A percentile compares a stretch with the other conserved stretches of the same genome.
Evolutionary conservation across 2,113 vertebrate genomes (phyloP).

Genomic region (Leuciscus idus): DNA sequence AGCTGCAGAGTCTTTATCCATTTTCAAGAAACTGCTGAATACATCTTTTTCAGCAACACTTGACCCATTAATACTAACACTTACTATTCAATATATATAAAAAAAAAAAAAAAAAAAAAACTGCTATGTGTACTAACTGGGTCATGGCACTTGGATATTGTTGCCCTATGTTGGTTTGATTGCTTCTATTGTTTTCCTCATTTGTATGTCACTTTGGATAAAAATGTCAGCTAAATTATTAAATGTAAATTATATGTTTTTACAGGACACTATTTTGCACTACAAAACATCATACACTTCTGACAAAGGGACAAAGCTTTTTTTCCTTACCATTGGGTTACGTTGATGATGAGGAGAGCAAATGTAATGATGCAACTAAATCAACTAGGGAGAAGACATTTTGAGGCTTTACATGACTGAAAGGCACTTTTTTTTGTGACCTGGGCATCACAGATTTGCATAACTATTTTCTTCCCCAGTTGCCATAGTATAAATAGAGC

Average conservation of each 20-base stretch:
- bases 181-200: too few relatives aligned
- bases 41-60: too few relatives aligned
- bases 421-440: neutral
- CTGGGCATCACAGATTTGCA: neutral
- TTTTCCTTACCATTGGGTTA: neutral
- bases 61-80: too few relatives aligned
- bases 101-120: too few relatives aligned
- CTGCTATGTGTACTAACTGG: too few relatives aligned
- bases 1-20: too few relatives aligned
- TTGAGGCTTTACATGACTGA: neutral
- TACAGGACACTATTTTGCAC: neutral
- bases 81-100: too few relatives aligned
- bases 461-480: neutral
- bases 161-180: too few relatives aligned
- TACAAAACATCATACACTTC: neutral
- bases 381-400: neutral
- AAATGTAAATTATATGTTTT: neutral
- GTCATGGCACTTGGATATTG: too few relatives aligned
- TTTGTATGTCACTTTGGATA: too few relatives aligned
- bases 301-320: neutral
- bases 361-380: neutral
- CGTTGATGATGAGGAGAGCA: neutral
- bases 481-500: neutral
- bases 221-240: neutral
- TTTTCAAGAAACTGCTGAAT: too few relatives aligned